Percentiles rank a stretch among this genome's conserved stretches.
These are phyloP conservation scores for Nesospiza acunhae DNA, from an alignment of 2,113 vertebrate genomes.

Conservation along the genomic window DNA sequence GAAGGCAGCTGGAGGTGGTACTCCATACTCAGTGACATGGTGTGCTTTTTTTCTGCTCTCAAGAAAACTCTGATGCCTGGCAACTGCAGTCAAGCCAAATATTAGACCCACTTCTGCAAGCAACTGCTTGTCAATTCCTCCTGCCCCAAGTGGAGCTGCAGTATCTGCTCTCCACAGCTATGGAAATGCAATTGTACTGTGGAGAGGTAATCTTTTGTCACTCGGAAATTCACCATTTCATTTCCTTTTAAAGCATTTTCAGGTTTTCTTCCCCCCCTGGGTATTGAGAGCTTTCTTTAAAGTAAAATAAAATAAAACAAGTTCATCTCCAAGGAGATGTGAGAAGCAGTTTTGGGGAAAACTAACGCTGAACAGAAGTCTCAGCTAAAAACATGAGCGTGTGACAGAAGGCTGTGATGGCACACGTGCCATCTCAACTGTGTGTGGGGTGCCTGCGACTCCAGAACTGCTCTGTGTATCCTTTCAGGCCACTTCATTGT, in stretches of 20 bases:
- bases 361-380: not conserved
- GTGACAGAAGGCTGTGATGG: fast-evolving
- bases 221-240: not conserved
- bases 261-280: fast-evolving
- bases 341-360: not conserved
- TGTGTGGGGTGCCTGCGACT: fast-evolving
- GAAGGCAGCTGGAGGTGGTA: not conserved
- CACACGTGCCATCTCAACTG: fast-evolving
- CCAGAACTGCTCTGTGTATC: not conserved
- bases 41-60: not conserved
- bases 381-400: not conserved
- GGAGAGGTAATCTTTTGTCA: not conserved
- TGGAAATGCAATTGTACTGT: not conserved
- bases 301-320: not conserved
- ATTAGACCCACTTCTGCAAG: not conserved
- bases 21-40: not conserved
- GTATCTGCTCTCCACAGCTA: not conserved
- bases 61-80: not conserved
- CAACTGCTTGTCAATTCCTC: not conserved
- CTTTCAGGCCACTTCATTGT: not conserved
- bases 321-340: constrained; percentile 11
- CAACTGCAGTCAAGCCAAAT: not conserved
- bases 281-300: not conserved
- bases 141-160: not conserved
- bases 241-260: not conserved